A percentile compares a stretch with the other conserved stretches of the same genome.
phyloP scores from a whole-genome alignment of 2,113 vertebrate genomes.

The Osmerus eperlanus region DNA sequence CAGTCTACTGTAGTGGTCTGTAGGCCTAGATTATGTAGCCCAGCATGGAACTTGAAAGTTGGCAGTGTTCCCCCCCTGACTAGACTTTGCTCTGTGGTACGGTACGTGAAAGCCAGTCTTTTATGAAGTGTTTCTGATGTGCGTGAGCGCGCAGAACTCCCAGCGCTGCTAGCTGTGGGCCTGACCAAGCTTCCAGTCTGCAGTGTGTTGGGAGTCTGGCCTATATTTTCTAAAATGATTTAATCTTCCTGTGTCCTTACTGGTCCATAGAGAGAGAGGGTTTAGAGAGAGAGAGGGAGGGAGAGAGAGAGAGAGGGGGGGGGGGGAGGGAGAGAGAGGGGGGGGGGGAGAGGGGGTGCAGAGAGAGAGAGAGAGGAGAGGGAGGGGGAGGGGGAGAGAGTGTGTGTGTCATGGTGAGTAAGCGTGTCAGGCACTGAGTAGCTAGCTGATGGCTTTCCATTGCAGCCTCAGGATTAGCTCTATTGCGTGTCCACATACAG shows the following conservation, averaged over 20 bases:
- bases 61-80: too few species aligned
- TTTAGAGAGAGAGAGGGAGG: too few species aligned
- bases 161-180: background rate
- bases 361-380: too few species aligned
- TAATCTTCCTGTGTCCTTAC: background rate
- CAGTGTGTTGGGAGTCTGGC: background rate
- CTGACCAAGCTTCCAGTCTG: background rate
- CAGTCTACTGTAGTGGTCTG: background rate
- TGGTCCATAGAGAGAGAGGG: background rate
- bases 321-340: background rate
- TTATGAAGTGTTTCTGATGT: background rate
- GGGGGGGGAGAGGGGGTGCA: too few species aligned
- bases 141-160: background rate
- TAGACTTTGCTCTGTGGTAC: background rate
- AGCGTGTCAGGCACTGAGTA: background rate
- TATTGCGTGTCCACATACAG: background rate
- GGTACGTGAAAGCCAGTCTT: background rate
- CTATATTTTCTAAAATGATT: conserved; percentile 10
- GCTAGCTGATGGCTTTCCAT: background rate
- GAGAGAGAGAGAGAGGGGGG: background rate
- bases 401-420: background rate
- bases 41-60: too few species aligned
- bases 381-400: background rate
- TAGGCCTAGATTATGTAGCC: too few species aligned
- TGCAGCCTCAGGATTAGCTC: background rate